A percentile compares a stretch with the other conserved stretches of the same genome.
phyloP scores from a whole-genome alignment of 2,797 vertebrate species.

The Sebastes cheni region DNA sequence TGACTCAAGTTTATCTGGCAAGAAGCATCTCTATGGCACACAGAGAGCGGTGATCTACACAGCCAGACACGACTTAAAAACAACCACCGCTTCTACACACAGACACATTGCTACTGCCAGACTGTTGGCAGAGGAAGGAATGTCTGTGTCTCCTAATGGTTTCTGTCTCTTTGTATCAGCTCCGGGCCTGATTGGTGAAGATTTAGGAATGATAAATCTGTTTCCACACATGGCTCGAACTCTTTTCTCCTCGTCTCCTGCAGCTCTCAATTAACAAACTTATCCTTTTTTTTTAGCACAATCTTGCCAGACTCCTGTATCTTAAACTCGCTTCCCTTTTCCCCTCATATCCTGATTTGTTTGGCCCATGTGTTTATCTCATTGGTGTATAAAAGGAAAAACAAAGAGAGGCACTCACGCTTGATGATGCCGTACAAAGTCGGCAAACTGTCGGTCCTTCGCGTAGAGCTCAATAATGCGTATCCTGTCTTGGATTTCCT shows the following conservation, averaged over 20 bases:
- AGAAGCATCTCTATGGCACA: not conserved
- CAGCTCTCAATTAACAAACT: constrained; percentile 1
- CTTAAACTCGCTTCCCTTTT: constrained; percentile 38
- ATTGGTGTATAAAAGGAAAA: constrained; percentile 6
- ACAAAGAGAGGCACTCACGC: constrained; percentile 82
- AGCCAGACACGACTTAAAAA: constrained; percentile 34
- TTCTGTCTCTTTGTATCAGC: constrained; percentile 48
- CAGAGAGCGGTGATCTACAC: not conserved
- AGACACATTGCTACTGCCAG: constrained; percentile 20
- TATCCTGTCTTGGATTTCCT: constrained; percentile 98
- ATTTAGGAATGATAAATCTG: constrained; percentile 51
- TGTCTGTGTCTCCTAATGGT: constrained; percentile 47
- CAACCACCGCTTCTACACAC: not conserved
- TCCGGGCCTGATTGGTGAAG: constrained; percentile 29
- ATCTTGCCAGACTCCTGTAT: constrained; percentile 30
- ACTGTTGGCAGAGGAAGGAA: constrained; percentile 47
- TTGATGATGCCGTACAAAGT: constrained; percentile 93
- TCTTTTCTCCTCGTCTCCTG: constrained; percentile 12
- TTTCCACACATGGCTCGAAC: constrained; percentile 20
- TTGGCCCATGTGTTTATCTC: constrained; percentile 39
- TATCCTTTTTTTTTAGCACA: not conserved
- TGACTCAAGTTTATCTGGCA: constrained; percentile 7
- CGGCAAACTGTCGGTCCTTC: constrained; percentile 94
- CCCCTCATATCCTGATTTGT: constrained; percentile 12
- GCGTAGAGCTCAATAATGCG: constrained; percentile 95